phyloP scores from a whole-genome alignment of 2,888 invertebrate species.

The Eristalinus aeneus region DNA sequence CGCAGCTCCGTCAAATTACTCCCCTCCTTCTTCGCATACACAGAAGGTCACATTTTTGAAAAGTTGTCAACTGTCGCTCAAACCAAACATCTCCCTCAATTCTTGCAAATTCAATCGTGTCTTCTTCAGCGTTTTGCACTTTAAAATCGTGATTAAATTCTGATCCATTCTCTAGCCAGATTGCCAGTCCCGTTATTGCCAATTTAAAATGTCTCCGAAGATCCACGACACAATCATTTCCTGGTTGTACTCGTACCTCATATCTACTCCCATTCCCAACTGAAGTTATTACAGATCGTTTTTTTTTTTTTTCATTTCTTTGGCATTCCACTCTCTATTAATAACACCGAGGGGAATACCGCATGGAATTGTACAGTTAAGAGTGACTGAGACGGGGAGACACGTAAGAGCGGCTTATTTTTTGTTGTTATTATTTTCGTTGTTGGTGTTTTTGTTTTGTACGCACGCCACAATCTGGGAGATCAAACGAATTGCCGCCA shows the following conservation, averaged over 20 bases:
- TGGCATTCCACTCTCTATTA: background rate
- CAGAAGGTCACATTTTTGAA: too few species aligned
- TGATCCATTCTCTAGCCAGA: background rate
- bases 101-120: too few species aligned
- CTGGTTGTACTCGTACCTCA: conserved; percentile 24
- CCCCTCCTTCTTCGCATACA: too few species aligned
- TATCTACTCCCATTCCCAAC: conserved; percentile 16
- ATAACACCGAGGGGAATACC: conserved; percentile 39
- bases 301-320: background rate
- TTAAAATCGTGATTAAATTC: background rate
- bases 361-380: conserved; percentile 29
- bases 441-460: conserved; percentile 2
- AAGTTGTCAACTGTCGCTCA: too few species aligned
- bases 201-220: background rate
- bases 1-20: too few species aligned
- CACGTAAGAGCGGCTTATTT: conserved; percentile 4
- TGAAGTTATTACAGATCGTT: background rate
- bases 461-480: conserved; percentile 40
- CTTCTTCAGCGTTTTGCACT: too few species aligned
- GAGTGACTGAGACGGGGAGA: conserved; percentile 15
- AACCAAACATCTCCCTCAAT: too few species aligned
- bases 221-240: conserved; percentile 27
- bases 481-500: conserved; percentile 60
- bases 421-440: background rate
- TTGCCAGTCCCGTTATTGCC: background rate